Evolutionary conservation across 2,888 invertebrate species (phyloP), one percentile per base, ranked within the genome.

Genomic region (Phasia obesa): DNA sequence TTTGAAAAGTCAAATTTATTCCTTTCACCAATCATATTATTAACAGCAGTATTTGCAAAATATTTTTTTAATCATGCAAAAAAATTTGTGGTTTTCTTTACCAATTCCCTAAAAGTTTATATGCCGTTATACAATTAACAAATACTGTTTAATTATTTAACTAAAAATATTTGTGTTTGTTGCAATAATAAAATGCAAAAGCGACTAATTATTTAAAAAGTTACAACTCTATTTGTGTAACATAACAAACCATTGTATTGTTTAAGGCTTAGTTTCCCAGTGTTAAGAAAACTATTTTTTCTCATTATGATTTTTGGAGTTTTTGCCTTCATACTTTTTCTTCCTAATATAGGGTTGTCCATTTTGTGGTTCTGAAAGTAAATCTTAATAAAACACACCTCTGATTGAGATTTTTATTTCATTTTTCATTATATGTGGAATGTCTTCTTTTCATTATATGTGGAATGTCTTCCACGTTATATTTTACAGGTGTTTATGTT

Each of bases 71-170:
- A 51, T 73, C 55, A 79, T 79, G 79, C 73, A 79, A 74, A 81
- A 44, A 42, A 49, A 69, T 74, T 64, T 17, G 21, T 47, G 23
- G 19, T 35, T 71, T 53, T 49, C 3, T 55, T 62, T 11, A 59
- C 25, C 25, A 70, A 62, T 64, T 71, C 64, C 71, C 71, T 42
- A 59, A 55, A 53, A 67, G 47, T 69, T 73, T 71, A 77, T 73
- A 77, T 77, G 44, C 73, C 81, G 73, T 81, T 81, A 77, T 77
- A 55, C 77, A 60, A 67, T 76, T 77, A 51, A 44, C 67, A 38
- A 77, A 81, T 47, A 21, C 23, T 60, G 17, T 65, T 76, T 57
- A 42, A 76, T 75, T 76, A 71, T 59, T 65, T 71, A 73, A 53
- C 11, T 35, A 44, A 73, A 65, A 75, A 23, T n/a, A 38, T 59